phyloP scores from a whole-genome alignment of 2,113 vertebrate genomes.

The Hippocampus guttulatus region DNA sequence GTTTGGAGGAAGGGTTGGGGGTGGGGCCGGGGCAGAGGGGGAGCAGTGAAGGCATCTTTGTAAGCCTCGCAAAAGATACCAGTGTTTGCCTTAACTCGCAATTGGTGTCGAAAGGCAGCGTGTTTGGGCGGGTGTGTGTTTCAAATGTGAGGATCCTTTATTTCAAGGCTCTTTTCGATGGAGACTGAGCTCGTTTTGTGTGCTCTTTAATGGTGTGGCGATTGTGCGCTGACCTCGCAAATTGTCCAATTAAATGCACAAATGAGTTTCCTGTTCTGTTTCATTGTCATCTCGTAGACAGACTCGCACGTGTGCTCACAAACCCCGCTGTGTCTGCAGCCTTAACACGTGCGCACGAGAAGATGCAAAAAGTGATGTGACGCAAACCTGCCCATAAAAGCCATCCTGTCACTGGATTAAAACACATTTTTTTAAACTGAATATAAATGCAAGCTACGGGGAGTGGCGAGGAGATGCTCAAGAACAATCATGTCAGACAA shows the following conservation, averaged over 20 bases:
- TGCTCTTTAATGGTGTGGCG: slow-evolving; percentile 3
- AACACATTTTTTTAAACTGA: neutral
- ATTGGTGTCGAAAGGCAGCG: slow-evolving; percentile 49
- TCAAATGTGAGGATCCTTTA: slow-evolving; percentile 39
- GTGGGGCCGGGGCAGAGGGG: neutral
- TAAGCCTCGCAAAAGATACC: slow-evolving; percentile 51
- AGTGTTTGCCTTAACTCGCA: slow-evolving; percentile 51
- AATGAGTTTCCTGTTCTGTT: slow-evolving; percentile 12
- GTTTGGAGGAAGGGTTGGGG: slow-evolving; percentile 16
- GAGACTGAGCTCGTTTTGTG: slow-evolving; percentile 18
- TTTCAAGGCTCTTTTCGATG: slow-evolving; percentile 44
- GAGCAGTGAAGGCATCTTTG: slow-evolving; percentile 61
- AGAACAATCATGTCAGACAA: slow-evolving; percentile 51
- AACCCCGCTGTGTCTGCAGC: slow-evolving; percentile 17
- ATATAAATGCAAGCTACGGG: neutral
- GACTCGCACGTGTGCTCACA: neutral
- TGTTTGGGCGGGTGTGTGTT: slow-evolving; percentile 38
- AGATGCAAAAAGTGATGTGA: neutral
- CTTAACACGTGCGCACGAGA: neutral
- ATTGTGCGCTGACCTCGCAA: neutral
- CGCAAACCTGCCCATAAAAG: too few species aligned
- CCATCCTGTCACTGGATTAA: neutral
- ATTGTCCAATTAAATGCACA: neutral
- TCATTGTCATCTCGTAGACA: neutral
- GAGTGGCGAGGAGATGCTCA: slow-evolving; percentile 8